Base-by-base conservation (phyloP, 2,797 vertebrate species). In the Enteromius unitaeniatus region DNA sequence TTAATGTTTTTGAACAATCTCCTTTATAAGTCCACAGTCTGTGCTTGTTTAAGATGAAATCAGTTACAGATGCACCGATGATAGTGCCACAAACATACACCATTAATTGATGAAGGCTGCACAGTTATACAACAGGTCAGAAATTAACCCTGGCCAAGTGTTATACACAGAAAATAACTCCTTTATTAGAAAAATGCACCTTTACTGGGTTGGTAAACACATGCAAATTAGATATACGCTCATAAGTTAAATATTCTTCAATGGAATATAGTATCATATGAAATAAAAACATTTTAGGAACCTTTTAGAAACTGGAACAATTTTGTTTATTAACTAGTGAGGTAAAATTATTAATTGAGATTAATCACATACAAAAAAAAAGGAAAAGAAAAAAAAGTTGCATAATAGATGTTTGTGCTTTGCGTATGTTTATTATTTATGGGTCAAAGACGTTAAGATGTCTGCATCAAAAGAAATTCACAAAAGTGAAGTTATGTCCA, bases 31-130 rank as follows among this genome's bases (percentile, higher is more conserved):
- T 53, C 67, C 40, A 31, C 67, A 45, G 78, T 53, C 23, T 58
- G n/a, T 45, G 78, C 42, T 80, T 55, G 31, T 40, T 80, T 55
- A 58, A 58, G 67, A 70, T 58, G n/a, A 45, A 58, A 80, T 80
- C 51, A 69, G 34, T 42, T 42, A 23, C 51, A 58, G 21, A 51
- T 58, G 26, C 53, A 42, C 23, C n/a, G 21, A 14, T 42, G 31
- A 53, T 21, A 55, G 51, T 40, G 34, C 51, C 21, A 34, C 62
- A 34, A 51, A 49, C 34, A 67, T 6, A 64, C 14, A 17, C 2
- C 3, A 14, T 19, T 72, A 5, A 49, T 49, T 49, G 8, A 8
- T 28, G 3, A 69, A 23, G 23, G 14, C 9, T 3, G 2, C 4
- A 2, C 15, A 19, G 47, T 28, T 26, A 28, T 47, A 8, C 26